Conservation (phyloP, 2,113 vertebrate species). For the Gymnogyps californianus region DNA sequence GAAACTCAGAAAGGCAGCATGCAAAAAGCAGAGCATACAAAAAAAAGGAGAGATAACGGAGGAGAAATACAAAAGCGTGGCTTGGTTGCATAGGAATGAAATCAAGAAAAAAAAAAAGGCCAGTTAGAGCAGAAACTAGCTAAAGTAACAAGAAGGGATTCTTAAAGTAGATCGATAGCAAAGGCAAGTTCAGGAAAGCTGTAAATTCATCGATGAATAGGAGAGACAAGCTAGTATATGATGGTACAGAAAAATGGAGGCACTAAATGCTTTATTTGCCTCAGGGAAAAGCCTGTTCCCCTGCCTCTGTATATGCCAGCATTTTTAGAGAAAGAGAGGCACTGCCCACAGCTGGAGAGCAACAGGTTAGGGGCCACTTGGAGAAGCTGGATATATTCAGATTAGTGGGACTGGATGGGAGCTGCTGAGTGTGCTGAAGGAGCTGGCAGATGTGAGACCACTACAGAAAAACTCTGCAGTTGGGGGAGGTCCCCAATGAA, state of each 20-base stretch:
- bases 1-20: not conserved
- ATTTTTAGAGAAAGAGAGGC: no score
- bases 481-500: not conserved
- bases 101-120: not conserved
- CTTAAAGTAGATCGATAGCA: not conserved
- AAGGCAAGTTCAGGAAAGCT: not conserved
- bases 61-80: not conserved
- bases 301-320: no score
- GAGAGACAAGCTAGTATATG: not conserved
- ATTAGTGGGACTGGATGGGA: no score
- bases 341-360: no score
- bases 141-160: not conserved
- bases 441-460: not conserved
- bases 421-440: no score
- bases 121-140: not conserved
- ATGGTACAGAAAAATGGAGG: not conserved
- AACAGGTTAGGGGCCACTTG: no score
- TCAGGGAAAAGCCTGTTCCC: not conserved
- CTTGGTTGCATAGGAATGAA: not conserved
- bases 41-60: not conserved
- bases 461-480: not conserved
- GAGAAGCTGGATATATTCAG: no score
- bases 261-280: not conserved
- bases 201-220: not conserved
- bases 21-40: not conserved